phyloP scores from a whole-genome alignment of 2,113 vertebrate species.

The Calypte anna region DNA sequence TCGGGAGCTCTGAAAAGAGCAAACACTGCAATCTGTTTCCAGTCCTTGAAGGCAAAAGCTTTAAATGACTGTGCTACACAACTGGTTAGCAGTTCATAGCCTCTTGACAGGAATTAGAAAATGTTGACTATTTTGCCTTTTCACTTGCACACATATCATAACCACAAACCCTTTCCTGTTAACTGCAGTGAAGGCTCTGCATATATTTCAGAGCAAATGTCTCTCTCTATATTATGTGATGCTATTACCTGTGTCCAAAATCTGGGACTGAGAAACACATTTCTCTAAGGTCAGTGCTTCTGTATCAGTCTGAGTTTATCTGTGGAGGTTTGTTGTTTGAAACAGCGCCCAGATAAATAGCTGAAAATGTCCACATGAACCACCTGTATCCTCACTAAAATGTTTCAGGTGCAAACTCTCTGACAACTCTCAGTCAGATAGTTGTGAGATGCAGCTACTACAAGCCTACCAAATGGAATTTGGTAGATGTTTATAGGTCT shows the following conservation, averaged over 20 bases:
- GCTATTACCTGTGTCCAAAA: not conserved
- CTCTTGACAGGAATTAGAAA: not conserved
- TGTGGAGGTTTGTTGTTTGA: not conserved
- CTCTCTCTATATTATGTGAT: no score
- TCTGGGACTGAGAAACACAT: not conserved
- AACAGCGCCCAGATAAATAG: not conserved
- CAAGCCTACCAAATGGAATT: not conserved
- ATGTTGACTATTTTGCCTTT: not conserved
- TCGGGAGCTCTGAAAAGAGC: not conserved
- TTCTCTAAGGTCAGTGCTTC: not conserved
- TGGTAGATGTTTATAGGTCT: not conserved
- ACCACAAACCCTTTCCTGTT: not conserved
- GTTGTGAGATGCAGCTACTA: not conserved
- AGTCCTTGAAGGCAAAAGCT: not conserved
- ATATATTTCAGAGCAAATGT: not conserved
- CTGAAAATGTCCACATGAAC: not conserved
- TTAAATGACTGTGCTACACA: not conserved
- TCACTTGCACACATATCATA: fast-evolving
- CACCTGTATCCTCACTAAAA: not conserved
- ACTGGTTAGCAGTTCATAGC: not conserved
- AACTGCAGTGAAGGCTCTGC: not conserved
- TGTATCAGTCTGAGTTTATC: not conserved
- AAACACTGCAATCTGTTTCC: not conserved
- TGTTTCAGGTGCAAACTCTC: not conserved
- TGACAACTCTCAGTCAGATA: not conserved